A percentile compares a stretch with the other conserved stretches of the same genome.
Conservation (phyloP, 2,797 vertebrate species). For the Pelochelys cantorii region DNA sequence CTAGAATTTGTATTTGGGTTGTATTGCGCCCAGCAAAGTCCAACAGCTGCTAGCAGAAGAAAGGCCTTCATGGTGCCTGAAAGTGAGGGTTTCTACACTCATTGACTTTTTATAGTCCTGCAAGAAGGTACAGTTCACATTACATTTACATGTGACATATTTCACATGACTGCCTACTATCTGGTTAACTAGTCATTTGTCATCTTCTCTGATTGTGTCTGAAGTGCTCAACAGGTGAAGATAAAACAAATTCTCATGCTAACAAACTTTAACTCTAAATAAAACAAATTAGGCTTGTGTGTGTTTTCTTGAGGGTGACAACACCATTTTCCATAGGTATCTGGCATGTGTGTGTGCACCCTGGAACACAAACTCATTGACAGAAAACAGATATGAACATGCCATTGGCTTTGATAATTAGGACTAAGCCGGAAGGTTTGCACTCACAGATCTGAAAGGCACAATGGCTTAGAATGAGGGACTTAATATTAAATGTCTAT, state of each 20-base stretch:
- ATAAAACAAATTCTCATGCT: background rate
- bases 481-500: background rate
- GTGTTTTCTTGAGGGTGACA: no score
- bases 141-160: conserved; percentile 20
- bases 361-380: background rate
- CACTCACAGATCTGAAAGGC: background rate
- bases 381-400: background rate
- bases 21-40: conserved; percentile 83
- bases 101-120: conserved; percentile 50
- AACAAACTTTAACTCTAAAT: background rate
- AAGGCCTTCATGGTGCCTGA: conserved; percentile 82
- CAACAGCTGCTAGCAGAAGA: conserved; percentile 78
- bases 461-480: background rate
- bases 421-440: background rate
- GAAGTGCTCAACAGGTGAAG: conserved; percentile 25
- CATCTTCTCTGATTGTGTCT: background rate
- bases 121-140: conserved; percentile 7
- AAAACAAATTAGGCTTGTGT: background rate
- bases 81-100: background rate
- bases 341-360: background rate
- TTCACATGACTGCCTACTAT: conserved; percentile 12
- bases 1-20: conserved; percentile 80
- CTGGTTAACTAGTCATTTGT: conserved; percentile 1
- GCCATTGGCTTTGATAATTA: background rate
- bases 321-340: background rate